Conservation (phyloP, 2,888 invertebrate genomes). For the Ectemnius continuus region DNA sequence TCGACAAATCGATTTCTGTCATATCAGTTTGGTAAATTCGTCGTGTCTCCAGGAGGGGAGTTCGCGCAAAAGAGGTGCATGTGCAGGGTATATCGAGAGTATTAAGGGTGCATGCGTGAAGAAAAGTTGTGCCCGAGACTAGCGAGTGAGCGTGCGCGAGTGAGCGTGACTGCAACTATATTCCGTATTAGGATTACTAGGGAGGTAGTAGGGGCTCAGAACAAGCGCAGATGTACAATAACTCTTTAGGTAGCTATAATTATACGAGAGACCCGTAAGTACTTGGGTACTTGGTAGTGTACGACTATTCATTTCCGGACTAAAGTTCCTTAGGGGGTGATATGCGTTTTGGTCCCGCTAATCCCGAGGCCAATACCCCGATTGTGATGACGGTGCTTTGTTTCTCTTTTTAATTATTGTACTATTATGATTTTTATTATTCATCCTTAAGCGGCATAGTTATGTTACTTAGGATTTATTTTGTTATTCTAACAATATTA, state of each 20-base stretch:
- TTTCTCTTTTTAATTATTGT: conserved; percentile 69
- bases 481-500: conserved; percentile 68
- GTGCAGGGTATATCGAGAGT: neutral
- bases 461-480: conserved; percentile 70
- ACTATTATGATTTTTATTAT: conserved; percentile 58
- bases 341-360: conserved; percentile 54
- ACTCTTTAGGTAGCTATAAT: conserved; percentile 55
- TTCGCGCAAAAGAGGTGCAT: too few species aligned
- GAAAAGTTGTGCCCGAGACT: conserved; percentile 8
- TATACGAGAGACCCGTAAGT: conserved; percentile 36
- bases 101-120: conserved; percentile 5
- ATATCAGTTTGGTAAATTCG: too few species aligned
- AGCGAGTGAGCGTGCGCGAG: conserved; percentile 15
- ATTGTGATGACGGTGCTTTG: conserved; percentile 77
- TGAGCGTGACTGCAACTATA: conserved; percentile 7
- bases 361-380: conserved; percentile 64
- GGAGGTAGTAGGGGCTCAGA: conserved; percentile 38
- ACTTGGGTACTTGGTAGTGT: conserved; percentile 21
- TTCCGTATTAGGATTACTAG: conserved; percentile 18
- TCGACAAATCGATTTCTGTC: too few species aligned
- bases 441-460: conserved; percentile 63
- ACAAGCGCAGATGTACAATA: conserved; percentile 56
- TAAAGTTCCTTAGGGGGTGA: conserved; percentile 74
- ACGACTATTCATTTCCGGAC: conserved; percentile 68
- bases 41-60: too few species aligned